Evolutionary conservation across 2,113 vertebrate species (phyloP).

Genomic region (Seriola aureovittata): DNA sequence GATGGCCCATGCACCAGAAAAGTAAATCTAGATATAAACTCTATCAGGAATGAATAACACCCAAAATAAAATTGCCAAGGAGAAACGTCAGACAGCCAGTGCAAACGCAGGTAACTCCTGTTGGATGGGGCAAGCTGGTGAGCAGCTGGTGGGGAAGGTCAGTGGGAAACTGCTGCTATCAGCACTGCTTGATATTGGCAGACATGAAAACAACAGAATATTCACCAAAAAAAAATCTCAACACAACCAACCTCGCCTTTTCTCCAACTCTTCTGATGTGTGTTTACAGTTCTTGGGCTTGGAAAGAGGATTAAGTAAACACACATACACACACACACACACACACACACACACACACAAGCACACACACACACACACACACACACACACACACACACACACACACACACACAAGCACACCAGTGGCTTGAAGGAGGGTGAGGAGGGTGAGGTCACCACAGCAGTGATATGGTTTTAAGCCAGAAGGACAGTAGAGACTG

Average conservation of each 20-base stretch:
- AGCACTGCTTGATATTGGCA: constrained; percentile 76
- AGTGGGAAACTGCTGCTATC: constrained; percentile 73
- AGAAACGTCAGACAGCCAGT: constrained; percentile 40
- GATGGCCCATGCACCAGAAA: constrained; percentile 62
- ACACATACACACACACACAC: constrained; percentile 15
- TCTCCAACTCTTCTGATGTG: constrained; percentile 58
- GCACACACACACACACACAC: no score
- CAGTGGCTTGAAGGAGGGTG: constrained; percentile 60
- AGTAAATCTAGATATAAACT: constrained; percentile 63
- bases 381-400: constrained; percentile 25
- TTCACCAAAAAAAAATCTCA: constrained; percentile 35
- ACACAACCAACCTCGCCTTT: constrained; percentile 29
- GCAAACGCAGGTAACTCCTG: constrained; percentile 45
- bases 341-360: no score
- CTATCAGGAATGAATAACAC: constrained; percentile 45
- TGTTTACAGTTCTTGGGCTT: constrained; percentile 69
- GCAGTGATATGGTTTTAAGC: constrained; percentile 52
- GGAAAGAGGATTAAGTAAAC: constrained; percentile 69
- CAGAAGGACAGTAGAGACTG: constrained; percentile 64
- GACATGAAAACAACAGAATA: constrained; percentile 56
- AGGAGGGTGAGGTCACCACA: constrained; percentile 56
- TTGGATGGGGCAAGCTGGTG: constrained; percentile 55
- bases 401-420: constrained; percentile 41
- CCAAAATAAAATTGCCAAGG: constrained; percentile 41
- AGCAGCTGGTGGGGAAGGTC: constrained; percentile 83